A percentile compares a stretch with the other conserved stretches of the same genome.
phyloP scores from a whole-genome alignment of 2,888 invertebrate genomes.

The Trachelus stipa region DNA sequence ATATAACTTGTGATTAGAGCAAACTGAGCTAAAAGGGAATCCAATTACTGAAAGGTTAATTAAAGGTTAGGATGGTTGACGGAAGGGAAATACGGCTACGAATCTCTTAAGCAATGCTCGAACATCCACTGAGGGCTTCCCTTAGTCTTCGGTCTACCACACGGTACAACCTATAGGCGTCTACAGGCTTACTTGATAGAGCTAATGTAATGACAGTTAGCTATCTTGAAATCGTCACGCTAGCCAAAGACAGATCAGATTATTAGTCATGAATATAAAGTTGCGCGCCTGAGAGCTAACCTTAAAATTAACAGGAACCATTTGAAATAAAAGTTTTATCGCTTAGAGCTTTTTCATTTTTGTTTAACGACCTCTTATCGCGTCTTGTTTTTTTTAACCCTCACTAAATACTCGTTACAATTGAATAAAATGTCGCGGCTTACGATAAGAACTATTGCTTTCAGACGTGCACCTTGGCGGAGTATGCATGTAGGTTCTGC shows the following conservation, averaged over 20 bases:
- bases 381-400: neutral
- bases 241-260: neutral
- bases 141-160: neutral
- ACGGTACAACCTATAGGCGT: neutral
- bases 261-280: neutral
- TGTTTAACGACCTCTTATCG: neutral
- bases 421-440: neutral
- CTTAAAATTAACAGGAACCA: neutral
- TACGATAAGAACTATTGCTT: neutral
- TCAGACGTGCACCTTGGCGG: neutral
- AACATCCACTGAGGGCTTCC: neutral
- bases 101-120: neutral
- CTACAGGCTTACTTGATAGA: neutral
- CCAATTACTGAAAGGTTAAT: neutral
- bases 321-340: neutral
- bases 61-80: neutral
- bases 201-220: neutral
- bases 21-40: neutral
- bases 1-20: neutral
- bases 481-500: neutral
- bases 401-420: neutral
- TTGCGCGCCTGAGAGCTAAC: neutral
- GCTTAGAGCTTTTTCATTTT: neutral
- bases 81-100: neutral
- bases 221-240: neutral